These are phyloP conservation scores for Anseranas semipalmata DNA, from an alignment of 2,113 vertebrate genomes.

Conservation along the genomic window DNA sequence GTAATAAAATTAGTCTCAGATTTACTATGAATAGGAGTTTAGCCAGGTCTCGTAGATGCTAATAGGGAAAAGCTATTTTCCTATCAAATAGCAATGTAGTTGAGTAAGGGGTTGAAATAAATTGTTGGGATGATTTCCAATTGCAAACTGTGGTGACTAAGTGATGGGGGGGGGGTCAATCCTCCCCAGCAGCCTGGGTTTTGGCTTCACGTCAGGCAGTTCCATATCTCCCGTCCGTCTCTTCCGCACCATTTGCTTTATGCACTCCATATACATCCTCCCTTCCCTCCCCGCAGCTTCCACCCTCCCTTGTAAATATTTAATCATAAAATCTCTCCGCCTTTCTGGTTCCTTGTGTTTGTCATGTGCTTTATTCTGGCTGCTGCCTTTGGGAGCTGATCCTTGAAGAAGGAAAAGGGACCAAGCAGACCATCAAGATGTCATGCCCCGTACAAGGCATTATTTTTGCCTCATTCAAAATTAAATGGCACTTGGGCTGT, in stretches of 20 bases:
- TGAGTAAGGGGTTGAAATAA: constrained; percentile 62
- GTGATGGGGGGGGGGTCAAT: constrained; percentile 40
- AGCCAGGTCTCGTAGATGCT: not conserved
- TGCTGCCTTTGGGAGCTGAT: constrained; percentile 14
- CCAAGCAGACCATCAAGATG: not conserved
- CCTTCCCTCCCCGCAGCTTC: not conserved
- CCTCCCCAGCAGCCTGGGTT: constrained; percentile 26
- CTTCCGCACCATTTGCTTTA: constrained; percentile 53
- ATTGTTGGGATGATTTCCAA: constrained; percentile 34
- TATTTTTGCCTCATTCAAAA: constrained; percentile 31
- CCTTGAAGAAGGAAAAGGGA: not conserved
- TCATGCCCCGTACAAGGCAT: not conserved
- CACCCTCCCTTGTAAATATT: constrained; percentile 24
- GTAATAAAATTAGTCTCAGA: constrained; percentile 55
- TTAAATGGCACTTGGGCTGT: not conserved
- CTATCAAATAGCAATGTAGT: constrained; percentile 16
- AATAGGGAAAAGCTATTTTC: constrained; percentile 21
- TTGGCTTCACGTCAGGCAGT: constrained; percentile 48
- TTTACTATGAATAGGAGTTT: constrained; percentile 46
- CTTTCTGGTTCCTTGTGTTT: constrained; percentile 20
- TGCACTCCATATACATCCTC: not conserved
- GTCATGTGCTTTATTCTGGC: not conserved
- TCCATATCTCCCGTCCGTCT: not conserved
- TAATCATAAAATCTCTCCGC: constrained; percentile 28
- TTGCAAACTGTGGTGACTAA: constrained; percentile 38